phyloP scores from a whole-genome alignment of 1,140 invertebrate species.

The Holotrichia oblita region DNA sequence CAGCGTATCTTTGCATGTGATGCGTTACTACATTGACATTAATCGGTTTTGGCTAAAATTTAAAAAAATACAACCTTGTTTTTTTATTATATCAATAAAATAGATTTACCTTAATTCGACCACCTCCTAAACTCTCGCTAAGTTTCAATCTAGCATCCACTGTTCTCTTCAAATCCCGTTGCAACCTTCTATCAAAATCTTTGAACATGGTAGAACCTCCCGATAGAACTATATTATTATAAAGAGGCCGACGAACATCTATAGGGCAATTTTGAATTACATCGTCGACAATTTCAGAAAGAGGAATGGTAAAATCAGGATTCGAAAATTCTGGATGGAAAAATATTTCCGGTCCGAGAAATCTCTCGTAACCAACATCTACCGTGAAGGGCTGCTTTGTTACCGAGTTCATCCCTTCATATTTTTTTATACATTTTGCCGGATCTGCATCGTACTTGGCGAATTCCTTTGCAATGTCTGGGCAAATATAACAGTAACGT shows the following conservation, averaged over 20 bases:
- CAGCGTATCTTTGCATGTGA: slow-evolving; percentile 99
- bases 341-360: slow-evolving; percentile 97
- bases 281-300: slow-evolving; percentile 98
- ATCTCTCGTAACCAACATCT: slow-evolving; percentile 99
- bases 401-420: slow-evolving; percentile 89
- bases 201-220: slow-evolving; percentile 99
- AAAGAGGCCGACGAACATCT: slow-evolving; percentile 95
- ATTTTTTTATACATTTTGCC: slow-evolving; percentile 94
- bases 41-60: slow-evolving; percentile 94
- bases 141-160: slow-evolving; percentile 93
- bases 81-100: not conserved
- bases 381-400: slow-evolving; percentile 95
- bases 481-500: slow-evolving; percentile 96
- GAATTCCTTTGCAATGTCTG: slow-evolving; percentile 99
- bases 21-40: slow-evolving; percentile 98
- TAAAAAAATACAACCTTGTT: slow-evolving; percentile 54
- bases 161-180: slow-evolving; percentile 94
- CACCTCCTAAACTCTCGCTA: slow-evolving; percentile 93
- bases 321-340: slow-evolving; percentile 99
- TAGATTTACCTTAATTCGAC: slow-evolving; percentile 85
- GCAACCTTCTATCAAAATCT: slow-evolving; percentile 95
- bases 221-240: slow-evolving; percentile 98
- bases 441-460: slow-evolving; percentile 97
- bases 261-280: slow-evolving; percentile 99
- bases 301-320: slow-evolving; percentile 96